Conservation (phyloP, 1,140 invertebrate genomes). For the Microplitis demolitor region DNA sequence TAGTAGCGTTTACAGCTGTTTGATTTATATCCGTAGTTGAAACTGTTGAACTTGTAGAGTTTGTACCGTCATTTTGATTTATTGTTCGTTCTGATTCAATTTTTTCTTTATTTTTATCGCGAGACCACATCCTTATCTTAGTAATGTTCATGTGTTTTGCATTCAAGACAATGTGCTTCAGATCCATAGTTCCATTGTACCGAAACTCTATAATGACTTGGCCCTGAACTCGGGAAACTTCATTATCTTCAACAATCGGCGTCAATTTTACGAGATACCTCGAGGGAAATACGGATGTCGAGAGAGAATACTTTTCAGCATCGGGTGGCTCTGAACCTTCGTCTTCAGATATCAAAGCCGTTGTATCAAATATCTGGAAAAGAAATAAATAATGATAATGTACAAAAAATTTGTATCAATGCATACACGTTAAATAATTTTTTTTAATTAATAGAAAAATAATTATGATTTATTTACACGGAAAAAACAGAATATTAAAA, state of each 20-base stretch:
- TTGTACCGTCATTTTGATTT: background rate
- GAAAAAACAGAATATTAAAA: too few relatives aligned
- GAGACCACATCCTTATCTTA: slow-evolving; percentile 25
- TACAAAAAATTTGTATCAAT: too few relatives aligned
- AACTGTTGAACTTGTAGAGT: background rate
- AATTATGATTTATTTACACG: too few relatives aligned
- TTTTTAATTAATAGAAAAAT: background rate
- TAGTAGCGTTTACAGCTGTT: too few relatives aligned
- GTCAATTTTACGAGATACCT: slow-evolving; percentile 42
- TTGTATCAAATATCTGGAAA: slow-evolving; percentile 29
- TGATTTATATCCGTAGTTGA: too few relatives aligned
- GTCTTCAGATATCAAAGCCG: slow-evolving; percentile 35
- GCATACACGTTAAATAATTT: too few relatives aligned
- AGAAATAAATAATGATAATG: too few relatives aligned
- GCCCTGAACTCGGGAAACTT: slow-evolving; percentile 34
- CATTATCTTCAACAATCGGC: slow-evolving; percentile 33
- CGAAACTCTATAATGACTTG: slow-evolving; percentile 40
- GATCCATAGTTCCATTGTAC: slow-evolving; percentile 28
- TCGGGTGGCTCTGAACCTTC: slow-evolving; percentile 30
- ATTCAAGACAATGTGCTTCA: slow-evolving; percentile 37
- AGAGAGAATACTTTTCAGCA: slow-evolving; percentile 32
- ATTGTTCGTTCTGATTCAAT: background rate
- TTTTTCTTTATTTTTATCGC: slow-evolving; percentile 17
- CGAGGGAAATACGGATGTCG: slow-evolving; percentile 36
- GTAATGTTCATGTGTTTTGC: slow-evolving; percentile 38